Conservation (phyloP, 2,113 vertebrate species). For the Thoracochromis brauschi region DNA sequence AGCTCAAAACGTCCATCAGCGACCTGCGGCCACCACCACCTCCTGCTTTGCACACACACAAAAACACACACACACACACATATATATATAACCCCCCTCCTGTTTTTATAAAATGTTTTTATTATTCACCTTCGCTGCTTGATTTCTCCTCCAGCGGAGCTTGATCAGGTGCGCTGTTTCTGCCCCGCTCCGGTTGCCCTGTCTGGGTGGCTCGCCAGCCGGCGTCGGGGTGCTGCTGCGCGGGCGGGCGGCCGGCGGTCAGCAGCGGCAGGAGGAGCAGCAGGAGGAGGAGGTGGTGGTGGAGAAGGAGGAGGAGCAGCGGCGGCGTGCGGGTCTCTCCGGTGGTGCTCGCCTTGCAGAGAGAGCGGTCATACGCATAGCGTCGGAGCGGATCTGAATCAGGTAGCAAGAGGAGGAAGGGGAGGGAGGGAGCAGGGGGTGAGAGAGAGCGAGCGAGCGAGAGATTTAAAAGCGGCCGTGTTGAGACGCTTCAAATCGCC, state of each 20-base stretch:
- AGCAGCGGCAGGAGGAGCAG: neutral
- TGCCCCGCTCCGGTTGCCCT: slow-evolving; percentile 21
- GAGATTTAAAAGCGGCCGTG: slow-evolving; percentile 11
- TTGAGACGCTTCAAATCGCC: neutral
- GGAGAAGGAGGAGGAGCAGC: neutral
- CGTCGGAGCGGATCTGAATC: slow-evolving; percentile 56
- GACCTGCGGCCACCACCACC: slow-evolving; percentile 7
- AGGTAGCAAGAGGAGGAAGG: slow-evolving; percentile 42
- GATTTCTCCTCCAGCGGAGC: neutral
- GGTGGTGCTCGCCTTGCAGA: slow-evolving; percentile 43
- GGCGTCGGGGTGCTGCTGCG: neutral
- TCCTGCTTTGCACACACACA: slow-evolving; percentile 3
- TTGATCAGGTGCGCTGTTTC: neutral
- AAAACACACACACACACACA: accelerated
- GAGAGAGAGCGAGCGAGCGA: neutral
- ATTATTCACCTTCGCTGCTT: slow-evolving; percentile 2
- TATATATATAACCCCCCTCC: accelerated
- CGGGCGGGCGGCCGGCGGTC: neutral
- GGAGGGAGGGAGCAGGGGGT: neutral
- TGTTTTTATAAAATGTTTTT: neutral
- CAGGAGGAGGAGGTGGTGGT: neutral
- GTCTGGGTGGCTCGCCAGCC: slow-evolving; percentile 18
- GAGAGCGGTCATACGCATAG: slow-evolving; percentile 59
- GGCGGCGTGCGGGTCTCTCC: slow-evolving; percentile 14
- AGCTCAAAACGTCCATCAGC: neutral